These are phyloP conservation scores for Beroe forskalii DNA, from an alignment of 37 sponge, comb jelly and placozoan species.

Conservation along the genomic window DNA sequence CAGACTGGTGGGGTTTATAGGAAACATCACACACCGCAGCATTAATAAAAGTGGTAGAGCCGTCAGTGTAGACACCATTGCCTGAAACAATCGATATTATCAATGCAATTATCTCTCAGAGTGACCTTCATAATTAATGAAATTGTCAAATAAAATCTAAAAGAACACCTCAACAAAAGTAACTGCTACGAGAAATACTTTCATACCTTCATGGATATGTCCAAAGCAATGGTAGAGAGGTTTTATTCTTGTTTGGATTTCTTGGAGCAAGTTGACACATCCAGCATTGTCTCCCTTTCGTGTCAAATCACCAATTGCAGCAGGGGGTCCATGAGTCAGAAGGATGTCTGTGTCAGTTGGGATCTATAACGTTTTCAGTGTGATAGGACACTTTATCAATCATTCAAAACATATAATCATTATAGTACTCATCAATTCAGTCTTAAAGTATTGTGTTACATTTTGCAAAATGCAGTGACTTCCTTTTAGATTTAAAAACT, in stretches of 20 bases:
- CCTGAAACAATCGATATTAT: no score
- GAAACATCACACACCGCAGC: slow-evolving; percentile 69
- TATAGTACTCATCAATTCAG: no score
- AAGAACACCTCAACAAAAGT: neutral
- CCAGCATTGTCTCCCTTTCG: slow-evolving; percentile 66
- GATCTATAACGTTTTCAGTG: slow-evolving; percentile 19
- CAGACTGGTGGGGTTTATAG: slow-evolving; percentile 65
- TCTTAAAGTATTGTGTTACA: no score
- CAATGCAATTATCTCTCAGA: no score
- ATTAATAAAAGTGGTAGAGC: slow-evolving; percentile 66
- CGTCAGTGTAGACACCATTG: slow-evolving; percentile 72
- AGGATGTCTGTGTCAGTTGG: slow-evolving; percentile 72
- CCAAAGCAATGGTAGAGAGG: slow-evolving; percentile 75
- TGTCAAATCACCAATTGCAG: slow-evolving; percentile 68
- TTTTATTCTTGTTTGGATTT: slow-evolving; percentile 69
- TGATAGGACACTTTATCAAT: neutral
- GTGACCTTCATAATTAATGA: no score
- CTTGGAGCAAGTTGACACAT: slow-evolving; percentile 70
- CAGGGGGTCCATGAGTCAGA: slow-evolving; percentile 77
- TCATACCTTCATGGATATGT: slow-evolving; percentile 80
- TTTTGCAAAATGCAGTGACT: no score
- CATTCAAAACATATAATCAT: no score
- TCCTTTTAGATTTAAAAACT: no score
- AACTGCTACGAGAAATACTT: no score
- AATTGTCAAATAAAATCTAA: no score